phyloP scores from a whole-genome alignment of 1,140 invertebrate genomes.

The Cataglyphis hispanica region DNA sequence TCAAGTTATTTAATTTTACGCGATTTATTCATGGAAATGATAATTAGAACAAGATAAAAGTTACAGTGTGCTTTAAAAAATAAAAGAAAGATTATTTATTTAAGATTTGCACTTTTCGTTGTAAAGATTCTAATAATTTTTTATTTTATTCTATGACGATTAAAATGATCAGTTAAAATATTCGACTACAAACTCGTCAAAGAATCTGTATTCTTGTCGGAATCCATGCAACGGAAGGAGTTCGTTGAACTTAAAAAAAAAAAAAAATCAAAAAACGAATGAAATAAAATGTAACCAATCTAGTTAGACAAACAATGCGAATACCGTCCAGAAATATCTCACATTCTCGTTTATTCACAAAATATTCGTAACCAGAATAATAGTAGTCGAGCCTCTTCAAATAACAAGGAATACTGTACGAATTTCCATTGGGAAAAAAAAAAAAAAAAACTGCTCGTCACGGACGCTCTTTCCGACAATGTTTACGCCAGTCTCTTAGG shows the following conservation, averaged over 20 bases:
- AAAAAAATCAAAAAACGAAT: not conserved
- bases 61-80: not conserved
- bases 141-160: not conserved
- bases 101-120: not conserved
- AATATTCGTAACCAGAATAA: not conserved
- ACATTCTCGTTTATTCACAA: not conserved
- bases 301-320: not conserved
- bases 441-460: conserved; percentile 13
- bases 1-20: conserved; percentile 29
- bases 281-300: not conserved
- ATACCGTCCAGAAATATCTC: not conserved
- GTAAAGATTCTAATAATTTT: not conserved
- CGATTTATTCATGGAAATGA: conserved; percentile 49
- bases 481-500: not conserved
- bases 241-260: not conserved
- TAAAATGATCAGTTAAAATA: not conserved
- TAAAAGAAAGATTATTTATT: conserved; percentile 21
- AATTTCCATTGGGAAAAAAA: not conserved
- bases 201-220: not conserved
- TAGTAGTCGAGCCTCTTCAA: not conserved
- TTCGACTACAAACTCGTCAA: not conserved
- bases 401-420: not conserved
- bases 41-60: conserved; percentile 33
- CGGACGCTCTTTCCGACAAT: not conserved
- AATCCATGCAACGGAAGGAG: not conserved